Percentiles rank a stretch among this genome's conserved stretches.
phyloP scores from a whole-genome alignment of 2,113 vertebrate species.

The Amazona vittata region DNA sequence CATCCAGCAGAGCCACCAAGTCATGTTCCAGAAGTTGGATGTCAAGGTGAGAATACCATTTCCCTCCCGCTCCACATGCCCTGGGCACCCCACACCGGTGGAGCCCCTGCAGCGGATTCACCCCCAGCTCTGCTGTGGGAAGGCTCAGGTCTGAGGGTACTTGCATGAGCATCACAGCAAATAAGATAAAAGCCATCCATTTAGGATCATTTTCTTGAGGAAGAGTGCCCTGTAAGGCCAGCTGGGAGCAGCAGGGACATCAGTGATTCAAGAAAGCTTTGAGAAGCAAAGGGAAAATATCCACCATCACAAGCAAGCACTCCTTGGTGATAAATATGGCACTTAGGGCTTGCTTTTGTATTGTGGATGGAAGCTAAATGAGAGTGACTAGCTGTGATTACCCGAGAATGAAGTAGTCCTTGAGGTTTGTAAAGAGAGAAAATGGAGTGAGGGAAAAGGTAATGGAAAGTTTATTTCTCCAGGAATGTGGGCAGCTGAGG shows the following conservation, averaged over 20 bases:
- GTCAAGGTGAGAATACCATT: not conserved
- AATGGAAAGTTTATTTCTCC: not conserved
- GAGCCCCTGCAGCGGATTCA: accelerated
- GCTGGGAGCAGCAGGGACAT: not conserved
- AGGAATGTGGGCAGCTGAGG: accelerated
- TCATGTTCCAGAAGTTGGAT: not conserved
- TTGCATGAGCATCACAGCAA: not conserved
- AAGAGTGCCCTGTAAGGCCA: not conserved
- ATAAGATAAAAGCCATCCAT: not conserved
- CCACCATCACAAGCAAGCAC: not conserved
- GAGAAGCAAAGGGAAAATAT: not conserved
- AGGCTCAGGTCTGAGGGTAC: not conserved
- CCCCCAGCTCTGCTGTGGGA: accelerated
- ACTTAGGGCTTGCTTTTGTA: not conserved
- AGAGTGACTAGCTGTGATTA: not conserved
- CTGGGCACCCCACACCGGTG: accelerated
- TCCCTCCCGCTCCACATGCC: not conserved
- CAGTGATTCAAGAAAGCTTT: not conserved
- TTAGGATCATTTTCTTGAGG: not conserved
- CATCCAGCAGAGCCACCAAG: accelerated
- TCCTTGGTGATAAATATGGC: not conserved
- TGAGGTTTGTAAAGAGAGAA: not conserved
- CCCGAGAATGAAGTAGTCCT: not conserved
- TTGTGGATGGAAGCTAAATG: not conserved
- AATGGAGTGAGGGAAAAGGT: not conserved